Evolutionary conservation across 2,888 invertebrate species (phyloP).

Genomic region (Crossocerus cetratus): DNA sequence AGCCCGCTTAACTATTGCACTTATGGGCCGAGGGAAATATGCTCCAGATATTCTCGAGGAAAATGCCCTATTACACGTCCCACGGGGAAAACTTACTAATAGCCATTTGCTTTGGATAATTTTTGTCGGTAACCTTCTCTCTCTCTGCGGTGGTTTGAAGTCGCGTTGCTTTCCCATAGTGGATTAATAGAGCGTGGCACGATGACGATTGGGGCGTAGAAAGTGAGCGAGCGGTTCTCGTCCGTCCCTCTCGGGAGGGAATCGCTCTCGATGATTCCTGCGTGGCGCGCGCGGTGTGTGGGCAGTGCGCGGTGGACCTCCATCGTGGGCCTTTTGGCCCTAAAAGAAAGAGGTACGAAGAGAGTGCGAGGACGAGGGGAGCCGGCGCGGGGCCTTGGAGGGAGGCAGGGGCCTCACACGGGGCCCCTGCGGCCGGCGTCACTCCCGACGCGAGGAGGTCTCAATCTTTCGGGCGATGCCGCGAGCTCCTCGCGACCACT

Average conservation of each 20-base stretch:
- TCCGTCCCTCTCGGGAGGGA: constrained; percentile 43
- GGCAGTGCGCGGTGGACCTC: constrained; percentile 61
- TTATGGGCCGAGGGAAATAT: no score
- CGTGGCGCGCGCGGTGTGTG: constrained; percentile 62
- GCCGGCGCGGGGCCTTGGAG: constrained; percentile 13
- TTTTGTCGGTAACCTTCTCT: no score
- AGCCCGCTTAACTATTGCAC: no score
- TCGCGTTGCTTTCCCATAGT: no score
- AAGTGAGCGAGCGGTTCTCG: constrained; percentile 46
- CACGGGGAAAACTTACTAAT: no score
- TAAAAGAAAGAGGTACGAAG: constrained; percentile 57
- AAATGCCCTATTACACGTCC: no score
- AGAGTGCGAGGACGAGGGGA: constrained; percentile 24
- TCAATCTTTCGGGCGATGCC: constrained; percentile 69
- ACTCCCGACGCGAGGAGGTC: constrained; percentile 71
- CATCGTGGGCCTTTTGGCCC: constrained; percentile 53
- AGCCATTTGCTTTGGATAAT: no score
- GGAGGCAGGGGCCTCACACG: constrained; percentile 60
- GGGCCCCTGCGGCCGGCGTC: constrained; percentile 64
- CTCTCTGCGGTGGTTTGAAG: no score
- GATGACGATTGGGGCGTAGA: no score
- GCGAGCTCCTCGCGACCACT: constrained; percentile 46
- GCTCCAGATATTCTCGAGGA: no score
- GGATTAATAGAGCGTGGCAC: no score
- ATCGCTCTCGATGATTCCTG: constrained; percentile 55